Evolutionary conservation across 2,113 vertebrate species (phyloP).

Genomic region (Eulemur macaco): DNA sequence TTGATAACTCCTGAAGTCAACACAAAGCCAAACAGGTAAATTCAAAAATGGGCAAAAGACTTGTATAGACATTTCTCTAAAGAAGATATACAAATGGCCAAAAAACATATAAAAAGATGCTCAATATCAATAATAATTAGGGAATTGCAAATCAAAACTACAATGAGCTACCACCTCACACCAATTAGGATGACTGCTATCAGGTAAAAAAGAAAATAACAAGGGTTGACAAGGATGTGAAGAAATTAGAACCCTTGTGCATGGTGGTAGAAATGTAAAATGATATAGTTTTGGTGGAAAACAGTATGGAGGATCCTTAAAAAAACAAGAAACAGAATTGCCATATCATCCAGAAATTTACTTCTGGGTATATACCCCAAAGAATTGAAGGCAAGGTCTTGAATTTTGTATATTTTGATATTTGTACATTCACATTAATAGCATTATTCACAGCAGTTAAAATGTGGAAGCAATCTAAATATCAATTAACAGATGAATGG

Average conservation of each 20-base stretch:
- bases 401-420: neutral
- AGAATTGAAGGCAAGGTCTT: neutral
- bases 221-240: neutral
- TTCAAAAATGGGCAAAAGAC: neutral
- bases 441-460: neutral
- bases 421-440: neutral
- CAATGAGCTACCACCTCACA: neutral
- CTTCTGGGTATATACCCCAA: neutral
- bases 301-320: neutral
- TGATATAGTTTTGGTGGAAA: neutral
- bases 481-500: neutral
- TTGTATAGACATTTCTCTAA: neutral
- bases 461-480: neutral
- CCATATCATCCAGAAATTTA: neutral
- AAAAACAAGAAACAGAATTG: neutral
- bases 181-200: neutral
- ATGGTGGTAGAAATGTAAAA: neutral
- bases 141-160: neutral
- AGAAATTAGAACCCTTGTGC: neutral
- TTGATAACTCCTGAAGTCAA: neutral
- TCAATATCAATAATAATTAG: neutral
- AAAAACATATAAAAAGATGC: neutral
- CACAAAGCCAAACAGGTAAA: neutral
- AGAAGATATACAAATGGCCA: neutral
- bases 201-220: neutral